Evolutionary conservation across 2,797 vertebrate species (phyloP).

Genomic region (Tolypeutes matacus): DNA sequence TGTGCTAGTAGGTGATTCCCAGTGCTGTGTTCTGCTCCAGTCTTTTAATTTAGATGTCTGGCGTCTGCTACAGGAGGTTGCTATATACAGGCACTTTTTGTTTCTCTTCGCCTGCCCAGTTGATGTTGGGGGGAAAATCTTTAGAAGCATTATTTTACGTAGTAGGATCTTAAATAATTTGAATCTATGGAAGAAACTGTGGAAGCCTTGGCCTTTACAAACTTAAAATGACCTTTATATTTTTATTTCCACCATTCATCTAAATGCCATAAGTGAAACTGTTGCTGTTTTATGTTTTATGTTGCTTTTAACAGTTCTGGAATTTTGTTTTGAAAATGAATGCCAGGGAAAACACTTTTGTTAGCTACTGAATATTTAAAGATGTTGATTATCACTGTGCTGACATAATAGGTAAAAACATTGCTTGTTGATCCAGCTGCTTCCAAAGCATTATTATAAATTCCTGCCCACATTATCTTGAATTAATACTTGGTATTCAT

Average conservation of each 20-base stretch:
- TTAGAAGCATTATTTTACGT: constrained; percentile 60
- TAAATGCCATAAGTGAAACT: constrained; percentile 40
- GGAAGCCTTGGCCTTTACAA: neutral
- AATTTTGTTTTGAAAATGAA: constrained; percentile 67
- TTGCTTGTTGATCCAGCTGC: constrained; percentile 42
- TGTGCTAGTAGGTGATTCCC: neutral
- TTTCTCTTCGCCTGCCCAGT: neutral
- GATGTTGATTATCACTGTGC: constrained; percentile 33
- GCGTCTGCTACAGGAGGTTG: neutral
- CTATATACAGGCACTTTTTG: neutral
- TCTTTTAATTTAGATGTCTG: neutral
- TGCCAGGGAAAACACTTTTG: constrained; percentile 22
- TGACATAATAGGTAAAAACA: constrained; percentile 5
- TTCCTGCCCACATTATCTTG: neutral
- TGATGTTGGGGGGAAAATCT: neutral
- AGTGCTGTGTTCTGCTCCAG: neutral
- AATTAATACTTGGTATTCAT: constrained; percentile 26
- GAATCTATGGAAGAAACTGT: constrained; percentile 50
- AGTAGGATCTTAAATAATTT: neutral
- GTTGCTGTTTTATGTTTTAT: neutral
- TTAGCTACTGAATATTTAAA: constrained; percentile 35
- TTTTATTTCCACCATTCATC: neutral
- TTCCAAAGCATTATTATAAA: neutral
- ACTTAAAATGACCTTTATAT: neutral
- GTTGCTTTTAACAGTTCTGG: constrained; percentile 11